These are phyloP conservation scores for Bombyx mandarina DNA, from an alignment of 1,140 invertebrate species.

Conservation along the genomic window DNA sequence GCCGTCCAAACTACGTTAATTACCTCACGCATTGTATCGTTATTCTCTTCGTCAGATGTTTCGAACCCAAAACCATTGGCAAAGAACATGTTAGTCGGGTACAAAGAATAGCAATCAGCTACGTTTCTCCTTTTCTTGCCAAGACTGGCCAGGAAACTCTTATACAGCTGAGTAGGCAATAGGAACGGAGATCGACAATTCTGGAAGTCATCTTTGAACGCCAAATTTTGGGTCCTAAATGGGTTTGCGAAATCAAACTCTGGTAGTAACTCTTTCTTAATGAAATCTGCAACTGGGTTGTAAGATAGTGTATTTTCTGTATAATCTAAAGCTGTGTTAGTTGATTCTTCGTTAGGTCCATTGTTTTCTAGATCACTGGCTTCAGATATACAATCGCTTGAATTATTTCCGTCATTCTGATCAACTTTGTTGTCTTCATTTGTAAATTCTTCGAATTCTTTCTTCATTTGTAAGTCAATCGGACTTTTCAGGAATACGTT, in stretches of 20 bases:
- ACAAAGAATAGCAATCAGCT: conserved; percentile 62
- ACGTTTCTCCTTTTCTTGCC: conserved; percentile 62
- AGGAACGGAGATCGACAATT: conserved; percentile 71
- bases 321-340: conserved; percentile 48
- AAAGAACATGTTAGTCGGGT: conserved; percentile 68
- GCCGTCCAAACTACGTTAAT: background rate
- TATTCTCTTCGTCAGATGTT: conserved; percentile 63
- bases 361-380: conserved; percentile 61
- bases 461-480: conserved; percentile 58
- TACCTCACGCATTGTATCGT: conserved; percentile 54
- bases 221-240: conserved; percentile 50
- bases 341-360: conserved; percentile 39
- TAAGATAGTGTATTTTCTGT: conserved; percentile 46
- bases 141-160: conserved; percentile 79
- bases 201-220: conserved; percentile 56
- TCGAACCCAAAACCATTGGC: conserved; percentile 55
- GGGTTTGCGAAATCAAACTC: conserved; percentile 64
- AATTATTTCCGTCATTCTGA: conserved; percentile 39
- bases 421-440: conserved; percentile 41
- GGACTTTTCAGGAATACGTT: conserved; percentile 53
- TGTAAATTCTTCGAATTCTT: conserved; percentile 53
- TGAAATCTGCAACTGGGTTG: conserved; percentile 63
- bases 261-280: conserved; percentile 67
- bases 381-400: conserved; percentile 53
- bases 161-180: conserved; percentile 82